phyloP scores from a whole-genome alignment of 2,888 invertebrate genomes.

The Exocentrus adspersus region DNA sequence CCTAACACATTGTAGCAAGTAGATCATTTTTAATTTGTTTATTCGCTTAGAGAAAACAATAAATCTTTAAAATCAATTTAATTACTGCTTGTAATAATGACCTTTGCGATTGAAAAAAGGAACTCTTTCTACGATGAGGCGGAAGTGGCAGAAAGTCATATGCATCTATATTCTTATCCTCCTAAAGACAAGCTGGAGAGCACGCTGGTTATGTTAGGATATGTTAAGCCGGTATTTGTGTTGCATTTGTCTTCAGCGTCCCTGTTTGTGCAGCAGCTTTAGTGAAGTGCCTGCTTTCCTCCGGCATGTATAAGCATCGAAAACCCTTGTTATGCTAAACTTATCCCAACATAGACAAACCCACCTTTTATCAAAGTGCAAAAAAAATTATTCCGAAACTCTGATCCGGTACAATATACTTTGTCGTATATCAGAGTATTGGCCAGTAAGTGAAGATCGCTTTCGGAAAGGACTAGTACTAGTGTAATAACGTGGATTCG shows the following conservation, averaged over 20 bases:
- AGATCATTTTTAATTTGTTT: no score
- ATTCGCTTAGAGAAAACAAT: no score
- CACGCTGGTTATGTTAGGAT: constrained; percentile 46
- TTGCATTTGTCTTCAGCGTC: constrained; percentile 54
- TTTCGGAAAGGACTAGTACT: no score
- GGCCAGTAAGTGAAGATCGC: not conserved
- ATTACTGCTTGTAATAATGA: no score
- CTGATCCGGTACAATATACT: constrained; percentile 24
- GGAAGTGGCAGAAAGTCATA: no score
- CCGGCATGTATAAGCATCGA: constrained; percentile 41
- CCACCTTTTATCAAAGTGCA: constrained; percentile 32
- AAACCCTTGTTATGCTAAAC: constrained; percentile 51
- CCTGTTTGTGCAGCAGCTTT: constrained; percentile 55
- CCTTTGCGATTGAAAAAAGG: no score
- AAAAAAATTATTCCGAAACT: constrained; percentile 28
- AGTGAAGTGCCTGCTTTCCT: constrained; percentile 45
- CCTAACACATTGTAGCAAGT: no score
- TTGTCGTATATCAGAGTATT: constrained; percentile 6
- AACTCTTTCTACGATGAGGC: no score
- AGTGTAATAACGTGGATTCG: no score
- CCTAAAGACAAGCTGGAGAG: constrained; percentile 6
- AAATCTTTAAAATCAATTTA: no score
- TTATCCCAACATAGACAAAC: constrained; percentile 48
- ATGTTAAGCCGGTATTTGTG: constrained; percentile 53
- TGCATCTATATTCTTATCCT: constrained; percentile 7